A percentile compares a stretch with the other conserved stretches of the same genome.
Evolutionary conservation across 2,888 invertebrate genomes (phyloP).

Genomic region (Aporophyla lueneburgensis): DNA sequence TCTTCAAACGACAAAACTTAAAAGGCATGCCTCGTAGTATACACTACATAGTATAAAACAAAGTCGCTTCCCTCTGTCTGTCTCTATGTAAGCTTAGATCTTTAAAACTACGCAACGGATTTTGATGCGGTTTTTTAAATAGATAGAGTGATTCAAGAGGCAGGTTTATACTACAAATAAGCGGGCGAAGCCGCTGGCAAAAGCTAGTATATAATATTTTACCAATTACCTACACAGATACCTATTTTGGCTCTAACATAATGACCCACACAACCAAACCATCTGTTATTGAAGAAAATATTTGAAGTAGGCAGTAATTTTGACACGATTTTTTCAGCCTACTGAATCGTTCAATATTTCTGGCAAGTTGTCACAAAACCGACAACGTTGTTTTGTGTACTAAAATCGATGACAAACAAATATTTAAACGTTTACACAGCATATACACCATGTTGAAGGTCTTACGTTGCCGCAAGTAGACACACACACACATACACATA

Average conservation of each 20-base stretch:
- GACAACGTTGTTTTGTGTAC: not conserved
- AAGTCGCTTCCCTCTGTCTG: too few species aligned
- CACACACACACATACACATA: not conserved
- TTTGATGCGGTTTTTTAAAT: too few species aligned
- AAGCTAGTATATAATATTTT: not conserved
- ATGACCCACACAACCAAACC: not conserved
- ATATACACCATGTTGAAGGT: constrained; percentile 2
- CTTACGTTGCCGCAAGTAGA: not conserved
- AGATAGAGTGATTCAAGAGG: too few species aligned
- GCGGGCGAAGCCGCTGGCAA: too few species aligned
- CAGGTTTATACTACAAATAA: too few species aligned
- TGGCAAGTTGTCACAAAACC: constrained; percentile 9
- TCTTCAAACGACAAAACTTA: too few species aligned
- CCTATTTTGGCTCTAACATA: not conserved
- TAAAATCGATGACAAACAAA: constrained; percentile 16
- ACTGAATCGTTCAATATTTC: not conserved
- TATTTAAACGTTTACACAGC: constrained; percentile 1
- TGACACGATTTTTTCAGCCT: not conserved
- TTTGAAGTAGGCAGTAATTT: constrained; percentile 7
- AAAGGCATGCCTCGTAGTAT: too few species aligned
- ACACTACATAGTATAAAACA: too few species aligned
- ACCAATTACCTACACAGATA: not conserved
- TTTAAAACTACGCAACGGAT: too few species aligned
- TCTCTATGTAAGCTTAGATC: too few species aligned
- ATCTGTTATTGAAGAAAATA: constrained; percentile 2